Evolutionary conservation across 2,797 vertebrate species (phyloP).

Genomic region (Glossophaga mutica): DNA sequence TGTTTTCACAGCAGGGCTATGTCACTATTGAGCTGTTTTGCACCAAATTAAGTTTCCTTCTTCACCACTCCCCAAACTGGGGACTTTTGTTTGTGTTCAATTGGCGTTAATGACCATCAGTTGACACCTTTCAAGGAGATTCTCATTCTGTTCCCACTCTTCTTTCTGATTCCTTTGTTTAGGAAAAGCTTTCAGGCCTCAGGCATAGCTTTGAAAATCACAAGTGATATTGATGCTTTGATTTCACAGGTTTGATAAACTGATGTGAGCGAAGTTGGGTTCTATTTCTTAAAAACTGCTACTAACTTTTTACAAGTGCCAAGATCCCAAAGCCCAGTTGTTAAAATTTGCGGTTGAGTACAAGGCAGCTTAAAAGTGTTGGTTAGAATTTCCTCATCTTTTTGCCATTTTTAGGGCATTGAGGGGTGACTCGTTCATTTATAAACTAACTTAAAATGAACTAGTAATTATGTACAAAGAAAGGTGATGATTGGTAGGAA

Average conservation of each 20-base stretch:
- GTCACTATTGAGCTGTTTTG: neutral
- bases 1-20: neutral
- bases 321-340: neutral
- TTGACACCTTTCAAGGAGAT: conserved; percentile 17
- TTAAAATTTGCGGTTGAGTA: neutral
- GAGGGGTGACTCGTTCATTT: neutral
- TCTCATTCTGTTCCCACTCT: neutral
- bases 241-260: neutral
- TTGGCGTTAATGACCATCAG: neutral
- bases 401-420: neutral
- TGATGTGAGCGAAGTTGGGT: neutral
- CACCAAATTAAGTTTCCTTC: neutral
- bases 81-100: neutral
- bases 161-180: neutral
- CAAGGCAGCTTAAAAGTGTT: conserved; percentile 1
- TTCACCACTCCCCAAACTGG: neutral
- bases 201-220: conserved; percentile 6
- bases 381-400: neutral
- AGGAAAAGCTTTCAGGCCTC: neutral
- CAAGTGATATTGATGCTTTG: neutral
- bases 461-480: neutral
- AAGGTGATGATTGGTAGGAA: conserved; percentile 1
- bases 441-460: conserved; percentile 12
- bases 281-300: conserved; percentile 30
- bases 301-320: neutral